A percentile compares a stretch with the other conserved stretches of the same genome.
Evolutionary conservation across 1,140 invertebrate species (phyloP).

Genomic region (Halesus radiatus): DNA sequence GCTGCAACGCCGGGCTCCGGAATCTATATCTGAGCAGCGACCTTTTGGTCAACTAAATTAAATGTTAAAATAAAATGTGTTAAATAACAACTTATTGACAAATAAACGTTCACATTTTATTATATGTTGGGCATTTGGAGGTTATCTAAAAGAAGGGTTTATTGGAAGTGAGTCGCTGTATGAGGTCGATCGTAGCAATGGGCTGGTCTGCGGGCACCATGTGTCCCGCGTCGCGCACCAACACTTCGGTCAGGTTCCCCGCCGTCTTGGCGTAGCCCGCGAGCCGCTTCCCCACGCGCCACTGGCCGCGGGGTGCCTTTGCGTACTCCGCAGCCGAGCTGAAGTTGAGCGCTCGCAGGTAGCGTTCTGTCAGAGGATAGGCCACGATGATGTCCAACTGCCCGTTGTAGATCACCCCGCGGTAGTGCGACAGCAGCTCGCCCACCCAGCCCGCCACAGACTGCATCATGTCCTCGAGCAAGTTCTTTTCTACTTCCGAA

Average conservation of each 20-base stretch:
- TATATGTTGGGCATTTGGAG: no score
- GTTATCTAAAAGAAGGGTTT: constrained; percentile 63
- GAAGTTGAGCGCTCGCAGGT: constrained; percentile 79
- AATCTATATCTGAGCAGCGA: no score
- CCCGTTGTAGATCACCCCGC: constrained; percentile 84
- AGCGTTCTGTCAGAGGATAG: constrained; percentile 83
- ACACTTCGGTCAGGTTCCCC: constrained; percentile 82
- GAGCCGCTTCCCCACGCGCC: constrained; percentile 78
- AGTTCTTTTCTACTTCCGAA: constrained; percentile 75
- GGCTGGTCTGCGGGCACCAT: constrained; percentile 89
- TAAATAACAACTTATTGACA: no score
- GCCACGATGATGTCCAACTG: constrained; percentile 89
- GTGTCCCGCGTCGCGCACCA: constrained; percentile 86
- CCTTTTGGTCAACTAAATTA: no score
- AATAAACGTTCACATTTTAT: no score
- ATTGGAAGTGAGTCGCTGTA: constrained; percentile 80
- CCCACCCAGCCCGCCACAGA: constrained; percentile 83
- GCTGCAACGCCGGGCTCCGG: no score
- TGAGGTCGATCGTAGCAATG: constrained; percentile 81
- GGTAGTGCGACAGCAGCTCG: constrained; percentile 78
- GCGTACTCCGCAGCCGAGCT: constrained; percentile 76
- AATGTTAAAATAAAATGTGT: no score
- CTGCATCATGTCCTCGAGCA: constrained; percentile 87
- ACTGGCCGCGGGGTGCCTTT: constrained; percentile 75
- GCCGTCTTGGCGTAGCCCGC: constrained; percentile 85